Evolutionary conservation across 2,113 vertebrate genomes (phyloP).

Genomic region (Willisornis vidua): DNA sequence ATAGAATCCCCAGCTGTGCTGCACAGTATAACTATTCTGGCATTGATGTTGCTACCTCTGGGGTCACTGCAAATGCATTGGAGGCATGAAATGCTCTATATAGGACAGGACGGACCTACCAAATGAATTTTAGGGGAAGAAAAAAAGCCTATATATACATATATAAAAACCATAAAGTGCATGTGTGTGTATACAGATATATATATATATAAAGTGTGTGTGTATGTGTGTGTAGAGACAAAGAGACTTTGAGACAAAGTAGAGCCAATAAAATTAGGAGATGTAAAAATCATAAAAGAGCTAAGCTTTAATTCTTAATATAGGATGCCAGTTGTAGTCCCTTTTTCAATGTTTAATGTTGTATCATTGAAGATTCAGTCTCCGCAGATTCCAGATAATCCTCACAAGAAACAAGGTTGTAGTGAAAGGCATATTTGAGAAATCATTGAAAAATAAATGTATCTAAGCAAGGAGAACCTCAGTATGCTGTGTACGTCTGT

Average conservation of each 20-base stretch:
- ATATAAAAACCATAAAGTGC: background rate
- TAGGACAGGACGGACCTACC: background rate
- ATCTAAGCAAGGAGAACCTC: background rate
- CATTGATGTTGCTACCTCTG: rapidly evolving
- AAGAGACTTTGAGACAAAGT: background rate
- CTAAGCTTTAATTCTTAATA: conserved; percentile 18
- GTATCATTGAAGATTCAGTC: background rate
- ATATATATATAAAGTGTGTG: too few species aligned
- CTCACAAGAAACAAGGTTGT: conserved; percentile 17
- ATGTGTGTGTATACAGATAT: too few species aligned
- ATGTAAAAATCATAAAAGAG: background rate
- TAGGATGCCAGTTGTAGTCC: background rate
- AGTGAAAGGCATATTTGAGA: background rate
- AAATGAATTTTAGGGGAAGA: background rate
- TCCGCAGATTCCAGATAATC: conserved; percentile 25
- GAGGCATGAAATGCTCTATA: background rate
- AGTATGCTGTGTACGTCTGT: background rate
- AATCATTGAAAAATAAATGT: conserved; percentile 11
- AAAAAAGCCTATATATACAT: background rate
- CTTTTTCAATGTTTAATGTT: background rate
- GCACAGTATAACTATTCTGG: background rate
- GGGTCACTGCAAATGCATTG: background rate
- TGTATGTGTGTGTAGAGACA: too few species aligned
- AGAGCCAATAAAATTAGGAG: background rate
- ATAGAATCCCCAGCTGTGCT: background rate